A percentile compares a stretch with the other conserved stretches of the same genome.
Conservation (phyloP, 1,140 invertebrate genomes). For the Pantala flavescens region DNA sequence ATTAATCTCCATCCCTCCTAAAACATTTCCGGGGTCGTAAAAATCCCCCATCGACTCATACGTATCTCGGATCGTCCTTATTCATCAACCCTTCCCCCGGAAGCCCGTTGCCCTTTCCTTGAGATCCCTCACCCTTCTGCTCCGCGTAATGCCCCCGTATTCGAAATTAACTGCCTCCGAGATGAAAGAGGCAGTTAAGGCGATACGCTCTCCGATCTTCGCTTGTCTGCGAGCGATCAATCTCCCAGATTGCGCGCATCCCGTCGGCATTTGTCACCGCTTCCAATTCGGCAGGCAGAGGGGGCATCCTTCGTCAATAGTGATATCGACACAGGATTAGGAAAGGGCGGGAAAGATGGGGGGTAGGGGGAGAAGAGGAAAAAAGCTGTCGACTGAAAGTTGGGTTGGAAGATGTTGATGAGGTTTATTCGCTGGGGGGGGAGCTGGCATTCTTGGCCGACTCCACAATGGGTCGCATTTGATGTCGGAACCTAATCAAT, state of each 20-base stretch:
- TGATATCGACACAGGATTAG: not conserved
- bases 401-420: not conserved
- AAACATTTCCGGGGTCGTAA: no score
- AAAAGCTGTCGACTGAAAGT: not conserved
- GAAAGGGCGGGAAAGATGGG: not conserved
- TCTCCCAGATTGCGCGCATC: slow-evolving; percentile 6
- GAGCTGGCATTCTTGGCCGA: no score
- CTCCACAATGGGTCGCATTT: no score
- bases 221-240: not conserved
- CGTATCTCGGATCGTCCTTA: no score
- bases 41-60: no score
- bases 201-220: not conserved
- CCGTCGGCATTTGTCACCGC: not conserved
- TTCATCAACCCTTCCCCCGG: not conserved
- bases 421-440: not conserved
- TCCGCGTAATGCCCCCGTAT: not conserved
- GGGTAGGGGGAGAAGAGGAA: not conserved
- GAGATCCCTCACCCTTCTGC: not conserved
- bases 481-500: no score
- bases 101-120: not conserved
- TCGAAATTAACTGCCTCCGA: not conserved
- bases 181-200: not conserved
- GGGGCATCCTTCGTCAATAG: not conserved
- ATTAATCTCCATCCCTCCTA: no score
- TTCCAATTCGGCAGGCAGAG: not conserved